Percentiles rank a stretch among this genome's conserved stretches.
These are phyloP conservation scores for Ciconia nigra DNA, from an alignment of 2,797 vertebrate genomes.

Conservation along the genomic window DNA sequence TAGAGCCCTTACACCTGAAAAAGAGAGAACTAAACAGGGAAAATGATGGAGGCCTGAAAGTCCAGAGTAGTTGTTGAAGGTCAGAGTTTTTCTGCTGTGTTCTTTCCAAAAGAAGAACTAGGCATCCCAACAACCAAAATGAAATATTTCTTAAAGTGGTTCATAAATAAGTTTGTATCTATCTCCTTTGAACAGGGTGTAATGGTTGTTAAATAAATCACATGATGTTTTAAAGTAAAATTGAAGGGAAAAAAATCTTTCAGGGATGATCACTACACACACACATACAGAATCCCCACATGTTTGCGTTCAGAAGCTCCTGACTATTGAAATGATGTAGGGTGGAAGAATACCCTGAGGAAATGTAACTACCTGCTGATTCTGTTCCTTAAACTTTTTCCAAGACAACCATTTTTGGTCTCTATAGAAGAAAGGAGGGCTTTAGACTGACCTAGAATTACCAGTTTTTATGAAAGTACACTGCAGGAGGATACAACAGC, in stretches of 20 bases:
- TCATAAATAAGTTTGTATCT: background rate
- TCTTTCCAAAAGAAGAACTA: background rate
- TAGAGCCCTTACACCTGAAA: background rate
- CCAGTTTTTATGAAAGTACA: background rate
- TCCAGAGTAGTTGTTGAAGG: background rate
- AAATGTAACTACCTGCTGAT: background rate
- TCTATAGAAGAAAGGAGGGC: background rate
- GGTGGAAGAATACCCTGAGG: background rate
- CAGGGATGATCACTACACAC: background rate
- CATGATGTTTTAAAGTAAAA: background rate
- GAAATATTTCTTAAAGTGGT: background rate
- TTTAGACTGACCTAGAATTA: background rate
- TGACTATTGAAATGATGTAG: background rate
- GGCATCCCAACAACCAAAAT: background rate
- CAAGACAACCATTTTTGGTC: background rate
- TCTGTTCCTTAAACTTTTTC: background rate
- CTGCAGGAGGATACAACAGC: background rate
- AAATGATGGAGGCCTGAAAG: background rate
- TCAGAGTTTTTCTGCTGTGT: background rate
- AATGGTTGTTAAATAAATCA: background rate
- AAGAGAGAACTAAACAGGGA: background rate
- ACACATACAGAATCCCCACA: background rate
- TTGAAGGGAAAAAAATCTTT: background rate
- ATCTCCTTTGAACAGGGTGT: background rate
- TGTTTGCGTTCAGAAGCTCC: background rate